These are phyloP conservation scores for Torymus auratus DNA, from an alignment of 2,888 invertebrate species.

Conservation along the genomic window DNA sequence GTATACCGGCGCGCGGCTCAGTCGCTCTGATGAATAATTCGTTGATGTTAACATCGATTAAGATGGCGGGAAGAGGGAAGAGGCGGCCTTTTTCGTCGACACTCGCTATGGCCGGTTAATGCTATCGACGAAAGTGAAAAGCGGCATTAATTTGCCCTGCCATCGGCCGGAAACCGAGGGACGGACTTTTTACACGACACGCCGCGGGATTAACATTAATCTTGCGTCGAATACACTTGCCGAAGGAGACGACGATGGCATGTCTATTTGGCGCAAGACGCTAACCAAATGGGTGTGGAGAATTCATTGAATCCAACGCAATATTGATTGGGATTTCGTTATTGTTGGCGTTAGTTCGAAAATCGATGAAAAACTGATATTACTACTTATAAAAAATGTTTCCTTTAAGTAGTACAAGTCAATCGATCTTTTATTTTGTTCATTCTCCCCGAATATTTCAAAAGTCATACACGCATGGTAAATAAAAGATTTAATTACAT, in stretches of 20 bases:
- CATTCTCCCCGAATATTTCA: too few species aligned
- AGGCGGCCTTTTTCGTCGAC: not conserved
- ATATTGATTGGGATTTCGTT: slow-evolving; percentile 16
- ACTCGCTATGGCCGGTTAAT: not conserved
- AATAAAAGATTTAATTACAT: too few species aligned
- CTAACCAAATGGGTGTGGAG: too few species aligned
- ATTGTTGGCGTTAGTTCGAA: too few species aligned
- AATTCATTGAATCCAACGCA: slow-evolving; percentile 23
- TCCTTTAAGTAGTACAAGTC: too few species aligned
- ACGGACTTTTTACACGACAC: not conserved
- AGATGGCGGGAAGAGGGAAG: not conserved
- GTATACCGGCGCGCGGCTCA: slow-evolving; percentile 47
- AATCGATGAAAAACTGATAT: too few species aligned
- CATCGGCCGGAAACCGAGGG: not conserved
- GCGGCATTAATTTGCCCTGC: slow-evolving; percentile 13
- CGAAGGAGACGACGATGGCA: too few species aligned
- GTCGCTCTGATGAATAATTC: slow-evolving; percentile 17
- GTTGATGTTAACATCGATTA: too few species aligned
- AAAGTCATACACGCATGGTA: too few species aligned
- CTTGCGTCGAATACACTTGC: not conserved
- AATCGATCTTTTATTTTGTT: too few species aligned
- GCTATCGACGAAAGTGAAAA: slow-evolving; percentile 12
- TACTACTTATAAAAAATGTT: too few species aligned
- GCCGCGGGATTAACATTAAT: slow-evolving; percentile 37
- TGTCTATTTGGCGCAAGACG: too few species aligned